phyloP scores from a whole-genome alignment of 2,113 vertebrate genomes.

The Malurus melanocephalus region DNA sequence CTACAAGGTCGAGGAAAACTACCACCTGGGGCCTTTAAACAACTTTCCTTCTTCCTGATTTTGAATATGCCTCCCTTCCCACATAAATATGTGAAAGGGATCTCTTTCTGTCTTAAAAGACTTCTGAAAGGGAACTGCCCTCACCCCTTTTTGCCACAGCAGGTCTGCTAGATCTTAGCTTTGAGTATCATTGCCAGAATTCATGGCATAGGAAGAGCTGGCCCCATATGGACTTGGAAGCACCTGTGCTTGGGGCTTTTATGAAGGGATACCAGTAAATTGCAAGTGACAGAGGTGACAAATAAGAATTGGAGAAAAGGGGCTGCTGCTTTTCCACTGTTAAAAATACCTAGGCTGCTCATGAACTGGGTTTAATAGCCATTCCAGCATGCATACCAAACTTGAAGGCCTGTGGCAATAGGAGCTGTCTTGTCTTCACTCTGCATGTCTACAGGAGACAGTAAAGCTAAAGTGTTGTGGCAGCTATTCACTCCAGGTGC shows the following conservation, averaged over 20 bases:
- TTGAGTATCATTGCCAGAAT: slow-evolving; percentile 6
- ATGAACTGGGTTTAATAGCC: slow-evolving; percentile 20
- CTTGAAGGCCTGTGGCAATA: slow-evolving; percentile 5
- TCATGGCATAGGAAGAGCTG: neutral
- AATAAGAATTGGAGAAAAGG: slow-evolving; percentile 1
- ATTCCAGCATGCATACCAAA: slow-evolving; percentile 33
- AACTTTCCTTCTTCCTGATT: neutral
- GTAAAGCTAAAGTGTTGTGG: neutral
- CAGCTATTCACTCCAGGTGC: neutral
- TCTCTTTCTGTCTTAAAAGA: slow-evolving; percentile 12
- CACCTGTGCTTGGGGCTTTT: neutral
- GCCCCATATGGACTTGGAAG: neutral
- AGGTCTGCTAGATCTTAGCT: neutral
- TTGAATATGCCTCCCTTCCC: neutral
- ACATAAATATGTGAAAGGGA: neutral
- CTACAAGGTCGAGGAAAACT: slow-evolving; percentile 29
- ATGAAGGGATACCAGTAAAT: neutral
- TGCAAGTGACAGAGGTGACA: neutral
- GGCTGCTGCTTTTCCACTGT: neutral
- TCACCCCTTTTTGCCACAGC: neutral
- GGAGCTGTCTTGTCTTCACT: slow-evolving; percentile 14
- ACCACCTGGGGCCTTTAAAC: slow-evolving; percentile 40
- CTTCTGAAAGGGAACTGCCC: neutral
- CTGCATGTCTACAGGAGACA: neutral
- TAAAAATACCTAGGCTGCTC: neutral